Percentiles rank a stretch among this genome's conserved stretches.
These are phyloP conservation scores for Caretta caretta DNA, from an alignment of 2,113 vertebrate genomes.

Conservation along the genomic window DNA sequence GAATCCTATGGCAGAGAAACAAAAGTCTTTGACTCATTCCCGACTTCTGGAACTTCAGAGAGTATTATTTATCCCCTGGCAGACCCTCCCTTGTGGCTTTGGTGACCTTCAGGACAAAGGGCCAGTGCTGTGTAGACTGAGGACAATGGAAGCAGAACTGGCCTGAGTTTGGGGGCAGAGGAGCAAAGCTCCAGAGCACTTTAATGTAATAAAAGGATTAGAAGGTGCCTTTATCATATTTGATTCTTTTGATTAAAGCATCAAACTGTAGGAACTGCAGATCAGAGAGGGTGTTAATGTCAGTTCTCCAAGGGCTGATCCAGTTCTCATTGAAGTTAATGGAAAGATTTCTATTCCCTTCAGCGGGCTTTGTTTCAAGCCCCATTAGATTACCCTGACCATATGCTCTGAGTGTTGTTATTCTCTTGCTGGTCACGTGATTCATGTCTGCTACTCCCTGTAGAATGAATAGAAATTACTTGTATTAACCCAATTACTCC, in stretches of 20 bases:
- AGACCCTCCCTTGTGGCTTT: background rate
- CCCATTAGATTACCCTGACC: accelerated
- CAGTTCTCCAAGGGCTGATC: background rate
- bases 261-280: background rate
- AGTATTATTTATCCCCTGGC: background rate
- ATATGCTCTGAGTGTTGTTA: background rate
- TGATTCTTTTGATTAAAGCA: background rate
- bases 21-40: background rate
- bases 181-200: background rate
- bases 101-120: background rate
- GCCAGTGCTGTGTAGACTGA: background rate
- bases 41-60: background rate
- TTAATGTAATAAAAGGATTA: background rate
- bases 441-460: background rate
- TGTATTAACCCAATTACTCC: background rate
- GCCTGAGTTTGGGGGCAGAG: background rate
- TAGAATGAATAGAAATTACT: background rate
- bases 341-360: background rate
- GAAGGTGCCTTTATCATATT: background rate
- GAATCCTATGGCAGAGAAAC: background rate
- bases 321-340: accelerated
- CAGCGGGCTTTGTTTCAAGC: background rate
- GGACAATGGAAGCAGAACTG: background rate
- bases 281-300: background rate
- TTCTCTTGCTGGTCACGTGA: background rate